phyloP scores from a whole-genome alignment of 2,797 vertebrate genomes.

The Dicrostonyx torquatus region DNA sequence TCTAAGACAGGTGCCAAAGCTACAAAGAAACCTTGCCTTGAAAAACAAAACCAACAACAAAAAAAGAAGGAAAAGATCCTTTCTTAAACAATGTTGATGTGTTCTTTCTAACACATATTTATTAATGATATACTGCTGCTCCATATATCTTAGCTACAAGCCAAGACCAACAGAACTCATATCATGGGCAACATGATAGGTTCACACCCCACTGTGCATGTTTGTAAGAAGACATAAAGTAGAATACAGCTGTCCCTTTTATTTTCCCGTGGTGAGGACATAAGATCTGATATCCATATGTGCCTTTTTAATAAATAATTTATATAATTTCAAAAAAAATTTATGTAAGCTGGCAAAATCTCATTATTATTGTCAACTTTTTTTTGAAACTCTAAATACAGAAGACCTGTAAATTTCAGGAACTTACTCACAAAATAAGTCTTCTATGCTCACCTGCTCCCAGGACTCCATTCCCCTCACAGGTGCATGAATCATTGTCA shows the following conservation, averaged over 20 bases:
- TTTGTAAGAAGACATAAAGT: background rate
- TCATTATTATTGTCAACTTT: background rate
- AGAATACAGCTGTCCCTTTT: background rate
- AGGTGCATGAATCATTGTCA: background rate
- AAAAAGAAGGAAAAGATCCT: no score
- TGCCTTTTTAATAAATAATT: background rate
- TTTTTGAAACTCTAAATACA: background rate
- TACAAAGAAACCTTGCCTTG: no score
- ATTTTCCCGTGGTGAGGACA: background rate
- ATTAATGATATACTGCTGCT: background rate
- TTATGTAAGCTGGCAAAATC: background rate
- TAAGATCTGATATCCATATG: background rate
- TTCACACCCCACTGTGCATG: background rate
- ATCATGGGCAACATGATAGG: no score
- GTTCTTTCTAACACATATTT: background rate
- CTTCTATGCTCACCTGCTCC: background rate
- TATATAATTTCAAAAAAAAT: background rate
- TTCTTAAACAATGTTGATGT: background rate
- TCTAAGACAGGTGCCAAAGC: no score
- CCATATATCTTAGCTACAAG: rapidly evolving
- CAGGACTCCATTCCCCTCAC: background rate
- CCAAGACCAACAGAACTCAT: background rate
- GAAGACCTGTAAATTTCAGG: background rate
- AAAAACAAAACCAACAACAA: no score
- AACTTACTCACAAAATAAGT: background rate